phyloP scores from a whole-genome alignment of 2,113 vertebrate genomes.

The Crypturellus undulatus region DNA sequence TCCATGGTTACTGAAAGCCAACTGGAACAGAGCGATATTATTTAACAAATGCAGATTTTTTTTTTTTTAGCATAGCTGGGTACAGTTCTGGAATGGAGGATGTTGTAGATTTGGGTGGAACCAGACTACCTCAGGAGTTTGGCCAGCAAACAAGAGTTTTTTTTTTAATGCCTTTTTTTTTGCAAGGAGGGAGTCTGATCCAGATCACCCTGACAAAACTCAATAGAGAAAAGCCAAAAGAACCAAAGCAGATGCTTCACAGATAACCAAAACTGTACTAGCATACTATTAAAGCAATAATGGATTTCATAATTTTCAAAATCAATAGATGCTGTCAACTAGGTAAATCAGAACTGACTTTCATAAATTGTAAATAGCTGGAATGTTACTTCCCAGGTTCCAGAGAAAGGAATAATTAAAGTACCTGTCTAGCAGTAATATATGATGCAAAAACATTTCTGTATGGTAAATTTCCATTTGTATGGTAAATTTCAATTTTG shows the following conservation, averaged over 20 bases:
- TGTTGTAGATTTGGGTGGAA: background rate
- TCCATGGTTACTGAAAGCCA: background rate
- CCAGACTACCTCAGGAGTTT: background rate
- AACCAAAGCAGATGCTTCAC: background rate
- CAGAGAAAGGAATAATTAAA: background rate
- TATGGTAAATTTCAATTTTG: background rate
- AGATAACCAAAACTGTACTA: background rate
- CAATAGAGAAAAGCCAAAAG: background rate
- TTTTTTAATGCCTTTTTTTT: background rate
- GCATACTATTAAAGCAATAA: background rate
- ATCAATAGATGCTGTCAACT: background rate
- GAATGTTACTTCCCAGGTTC: background rate
- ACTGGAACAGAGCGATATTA: background rate
- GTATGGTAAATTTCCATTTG: background rate
- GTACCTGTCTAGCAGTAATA: background rate
- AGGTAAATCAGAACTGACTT: background rate
- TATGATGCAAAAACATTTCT: rapidly evolving
- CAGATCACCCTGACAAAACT: background rate
- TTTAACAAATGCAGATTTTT: background rate
- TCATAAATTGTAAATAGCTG: background rate
- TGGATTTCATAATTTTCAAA: background rate
- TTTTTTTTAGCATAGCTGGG: background rate
- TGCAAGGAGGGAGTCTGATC: background rate
- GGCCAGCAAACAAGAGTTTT: background rate
- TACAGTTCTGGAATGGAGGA: background rate